phyloP scores from a whole-genome alignment of 2,888 invertebrate species.

The Nymphalis urticae region DNA sequence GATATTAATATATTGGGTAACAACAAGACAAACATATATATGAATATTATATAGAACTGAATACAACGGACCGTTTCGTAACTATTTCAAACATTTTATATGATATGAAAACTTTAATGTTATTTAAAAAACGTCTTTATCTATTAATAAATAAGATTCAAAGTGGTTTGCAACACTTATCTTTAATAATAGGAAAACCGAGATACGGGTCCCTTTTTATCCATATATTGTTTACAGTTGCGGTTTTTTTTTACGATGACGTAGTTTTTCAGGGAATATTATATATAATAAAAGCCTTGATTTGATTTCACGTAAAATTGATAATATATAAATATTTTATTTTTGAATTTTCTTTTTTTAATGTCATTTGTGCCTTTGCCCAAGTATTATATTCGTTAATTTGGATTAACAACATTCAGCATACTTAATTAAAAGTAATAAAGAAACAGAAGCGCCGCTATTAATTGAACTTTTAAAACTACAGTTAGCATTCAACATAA shows the following conservation, averaged over 20 bases:
- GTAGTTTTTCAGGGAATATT: constrained; percentile 13
- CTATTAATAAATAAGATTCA: background rate
- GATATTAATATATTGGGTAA: background rate
- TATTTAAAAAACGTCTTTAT: constrained; percentile 15
- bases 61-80: constrained; percentile 21
- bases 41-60: background rate
- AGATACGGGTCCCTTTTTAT: constrained; percentile 46
- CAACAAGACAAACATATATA: background rate
- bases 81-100: constrained; percentile 25
- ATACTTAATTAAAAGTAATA: constrained; percentile 5
- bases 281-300: background rate
- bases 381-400: background rate
- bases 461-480: constrained; percentile 31
- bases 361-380: no score
- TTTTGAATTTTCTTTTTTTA: background rate
- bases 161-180: constrained; percentile 27
- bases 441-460: constrained; percentile 6
- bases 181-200: constrained; percentile 52
- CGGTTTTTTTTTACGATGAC: constrained; percentile 35
- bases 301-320: background rate
- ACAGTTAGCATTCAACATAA: constrained; percentile 27
- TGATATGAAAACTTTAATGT: constrained; percentile 5
- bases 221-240: constrained; percentile 30
- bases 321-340: background rate
- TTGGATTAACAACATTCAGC: constrained; percentile 7